Evolutionary conservation across 2,797 vertebrate genomes (phyloP).

Genomic region (Okamejei kenojei): DNA sequence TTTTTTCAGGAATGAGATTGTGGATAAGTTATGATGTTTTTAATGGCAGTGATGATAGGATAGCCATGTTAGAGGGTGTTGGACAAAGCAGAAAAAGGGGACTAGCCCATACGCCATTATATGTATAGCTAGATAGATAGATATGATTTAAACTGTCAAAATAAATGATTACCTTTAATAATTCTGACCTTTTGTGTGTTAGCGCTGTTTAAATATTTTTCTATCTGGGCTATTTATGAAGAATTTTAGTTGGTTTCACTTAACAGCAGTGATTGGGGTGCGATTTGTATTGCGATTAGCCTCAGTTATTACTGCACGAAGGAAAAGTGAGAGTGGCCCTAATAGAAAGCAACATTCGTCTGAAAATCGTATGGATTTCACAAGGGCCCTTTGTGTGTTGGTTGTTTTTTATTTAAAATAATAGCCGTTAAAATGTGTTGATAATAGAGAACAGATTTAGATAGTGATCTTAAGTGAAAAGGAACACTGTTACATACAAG

Average conservation of each 20-base stretch:
- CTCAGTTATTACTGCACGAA: background rate
- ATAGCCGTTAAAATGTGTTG: conserved; percentile 22
- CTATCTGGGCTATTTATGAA: background rate
- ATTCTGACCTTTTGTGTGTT: background rate
- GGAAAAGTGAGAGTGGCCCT: background rate
- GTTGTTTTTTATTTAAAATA: background rate
- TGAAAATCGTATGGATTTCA: background rate
- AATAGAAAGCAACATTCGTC: background rate
- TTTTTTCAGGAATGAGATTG: too few species aligned
- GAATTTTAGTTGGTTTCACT: background rate
- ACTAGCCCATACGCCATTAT: too few species aligned
- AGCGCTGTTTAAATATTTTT: background rate
- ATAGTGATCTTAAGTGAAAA: conserved; percentile 33
- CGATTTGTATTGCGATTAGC: too few species aligned
- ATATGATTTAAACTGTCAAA: background rate
- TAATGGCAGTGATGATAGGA: too few species aligned
- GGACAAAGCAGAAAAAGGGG: too few species aligned
- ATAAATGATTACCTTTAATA: background rate
- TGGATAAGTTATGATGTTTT: too few species aligned
- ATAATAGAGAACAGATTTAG: conserved; percentile 34
- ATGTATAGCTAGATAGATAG: too few species aligned
- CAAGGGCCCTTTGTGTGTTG: conserved; percentile 32
- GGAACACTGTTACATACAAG: background rate
- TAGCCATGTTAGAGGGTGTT: too few species aligned
- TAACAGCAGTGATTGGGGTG: too few species aligned